Evolutionary conservation across 2,888 invertebrate species (phyloP), one percentile per base, ranked within the genome.

Genomic region (Ormyrus rosae): DNA sequence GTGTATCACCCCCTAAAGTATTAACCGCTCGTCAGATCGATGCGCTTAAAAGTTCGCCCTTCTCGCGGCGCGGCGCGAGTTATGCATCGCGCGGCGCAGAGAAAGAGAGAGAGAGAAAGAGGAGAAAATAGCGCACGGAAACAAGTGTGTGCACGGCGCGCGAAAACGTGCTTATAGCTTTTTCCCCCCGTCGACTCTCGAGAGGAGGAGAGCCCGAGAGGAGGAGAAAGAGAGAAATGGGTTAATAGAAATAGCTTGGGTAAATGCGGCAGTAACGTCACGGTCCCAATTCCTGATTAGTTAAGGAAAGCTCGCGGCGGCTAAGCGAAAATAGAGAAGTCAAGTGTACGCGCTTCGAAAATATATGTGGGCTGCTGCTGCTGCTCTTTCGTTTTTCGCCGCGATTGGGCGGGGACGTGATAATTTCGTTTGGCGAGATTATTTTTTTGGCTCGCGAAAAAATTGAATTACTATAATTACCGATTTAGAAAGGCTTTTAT

Each of bases 171-270:
- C 71, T 68, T 70, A 70, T 70, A 70, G 69, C 63, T 76, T 76
- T 77, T 64, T 69, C 19, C 19, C 19, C 19, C 19, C 19, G 63
- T 46, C 10, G 56, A 64, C 51, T 19, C 10, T 19, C 10, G 55
- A 53, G 64, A 11, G 56, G 34, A 53, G 45, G 55, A 51, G 63
- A 46, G 63, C 5, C 19, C 19, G 34, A 63, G 46, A 63, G 45
- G 9, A 10, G 5, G 56, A 45, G 67, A 56, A 13, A 72, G 56
- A 55, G 77, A 64, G 71, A 81, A 81, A 81, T 81, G 78, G 78
- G 78, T 74, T 81, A 81, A 81, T 81, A 67, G 67, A 78, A 81
- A 81, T 81, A 74, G 75, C 75, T 78, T n/a, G 76, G 56, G 71
- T 64, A 76, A 77, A 63, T 73, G 34, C 65, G 61, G 63, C 13